Conservation (phyloP, 2,113 vertebrate genomes). For the Amphilophus citrinellus region DNA sequence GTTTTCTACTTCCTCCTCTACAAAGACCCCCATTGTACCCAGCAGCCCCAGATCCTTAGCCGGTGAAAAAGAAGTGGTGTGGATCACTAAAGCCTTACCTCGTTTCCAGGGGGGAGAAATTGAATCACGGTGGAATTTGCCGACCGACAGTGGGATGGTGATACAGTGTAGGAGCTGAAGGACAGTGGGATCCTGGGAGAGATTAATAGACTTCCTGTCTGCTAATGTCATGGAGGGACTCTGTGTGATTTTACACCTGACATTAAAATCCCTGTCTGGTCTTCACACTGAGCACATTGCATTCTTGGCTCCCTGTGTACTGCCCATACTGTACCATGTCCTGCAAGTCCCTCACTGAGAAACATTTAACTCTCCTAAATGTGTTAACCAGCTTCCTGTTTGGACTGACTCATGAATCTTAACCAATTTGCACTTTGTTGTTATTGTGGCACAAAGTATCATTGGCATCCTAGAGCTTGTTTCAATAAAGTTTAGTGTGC, state of each 20-base stretch:
- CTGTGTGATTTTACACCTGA: conserved; percentile 42
- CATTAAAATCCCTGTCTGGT: conserved; percentile 12
- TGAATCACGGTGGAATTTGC: conserved; percentile 57
- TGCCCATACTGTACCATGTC: background rate
- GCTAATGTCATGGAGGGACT: conserved; percentile 36
- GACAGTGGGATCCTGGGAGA: background rate
- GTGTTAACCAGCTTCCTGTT: background rate
- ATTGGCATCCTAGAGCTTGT: background rate
- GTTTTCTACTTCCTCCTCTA: conserved; percentile 74
- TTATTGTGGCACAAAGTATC: background rate
- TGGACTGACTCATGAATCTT: background rate
- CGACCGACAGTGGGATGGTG: background rate
- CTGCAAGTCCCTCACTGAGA: background rate
- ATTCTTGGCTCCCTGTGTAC: background rate
- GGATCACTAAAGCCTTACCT: conserved; percentile 56
- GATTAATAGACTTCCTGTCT: conserved; percentile 48
- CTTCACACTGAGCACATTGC: background rate
- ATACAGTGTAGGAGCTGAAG: conserved; percentile 4
- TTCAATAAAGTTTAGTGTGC: background rate
- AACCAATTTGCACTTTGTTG: background rate
- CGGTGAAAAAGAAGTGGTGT: conserved; percentile 50
- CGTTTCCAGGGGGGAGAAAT: conserved; percentile 46
- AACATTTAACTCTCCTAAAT: background rate
- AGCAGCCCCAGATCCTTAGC: conserved; percentile 29
- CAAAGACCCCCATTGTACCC: conserved; percentile 79